These are phyloP conservation scores for Florisuga fusca DNA, from an alignment of 2,797 vertebrate genomes.

Conservation along the genomic window DNA sequence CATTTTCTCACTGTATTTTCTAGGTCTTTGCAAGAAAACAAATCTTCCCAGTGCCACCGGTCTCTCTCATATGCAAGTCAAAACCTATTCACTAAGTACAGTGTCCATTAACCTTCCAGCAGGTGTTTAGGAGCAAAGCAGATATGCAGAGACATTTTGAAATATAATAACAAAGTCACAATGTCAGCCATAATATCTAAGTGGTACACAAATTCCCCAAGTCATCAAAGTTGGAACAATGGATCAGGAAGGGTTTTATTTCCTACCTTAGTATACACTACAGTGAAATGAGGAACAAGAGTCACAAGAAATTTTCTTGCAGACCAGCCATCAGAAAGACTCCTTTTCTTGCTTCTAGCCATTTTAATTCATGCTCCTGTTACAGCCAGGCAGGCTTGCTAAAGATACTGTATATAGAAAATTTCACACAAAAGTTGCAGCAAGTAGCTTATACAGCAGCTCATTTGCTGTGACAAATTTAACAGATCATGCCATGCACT, in stretches of 20 bases:
- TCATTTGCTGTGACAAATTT: conserved; percentile 15
- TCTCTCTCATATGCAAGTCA: not conserved
- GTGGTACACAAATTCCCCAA: not conserved
- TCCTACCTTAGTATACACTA: not conserved
- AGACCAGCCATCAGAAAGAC: not conserved
- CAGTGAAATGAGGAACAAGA: not conserved
- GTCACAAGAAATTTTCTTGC: not conserved
- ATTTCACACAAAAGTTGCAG: not conserved
- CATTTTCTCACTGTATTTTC: not conserved
- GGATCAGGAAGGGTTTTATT: not conserved
- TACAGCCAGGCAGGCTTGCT: not conserved
- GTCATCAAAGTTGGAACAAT: not conserved
- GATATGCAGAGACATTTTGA: not conserved
- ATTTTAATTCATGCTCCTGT: not conserved
- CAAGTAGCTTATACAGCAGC: not conserved
- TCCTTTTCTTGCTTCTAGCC: not conserved
- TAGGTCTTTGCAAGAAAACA: not conserved
- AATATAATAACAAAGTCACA: not conserved
- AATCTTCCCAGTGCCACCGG: not conserved
- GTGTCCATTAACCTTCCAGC: not conserved
- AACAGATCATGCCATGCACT: not conserved
- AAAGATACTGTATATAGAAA: not conserved
- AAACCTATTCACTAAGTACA: not conserved
- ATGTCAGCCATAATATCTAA: not conserved
- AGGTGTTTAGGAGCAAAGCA: not conserved